Percentiles rank a stretch among this genome's conserved stretches.
Conservation (phyloP, 2,113 vertebrate genomes). For the Trematocara unimaculatum region DNA sequence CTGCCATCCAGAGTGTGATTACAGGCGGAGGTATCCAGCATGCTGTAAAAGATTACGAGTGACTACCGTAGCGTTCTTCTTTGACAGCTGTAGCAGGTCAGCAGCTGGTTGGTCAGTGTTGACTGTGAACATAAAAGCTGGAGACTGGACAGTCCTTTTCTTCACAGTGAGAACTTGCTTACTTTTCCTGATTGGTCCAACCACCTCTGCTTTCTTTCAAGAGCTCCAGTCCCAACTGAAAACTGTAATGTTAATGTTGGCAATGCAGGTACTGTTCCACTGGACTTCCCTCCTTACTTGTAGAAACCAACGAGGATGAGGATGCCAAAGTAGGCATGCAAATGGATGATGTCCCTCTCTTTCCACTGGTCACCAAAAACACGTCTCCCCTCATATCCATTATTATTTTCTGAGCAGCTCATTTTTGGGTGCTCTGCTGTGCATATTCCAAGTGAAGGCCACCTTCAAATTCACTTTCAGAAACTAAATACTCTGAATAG, state of each 20-base stretch:
- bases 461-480: not conserved
- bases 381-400: not conserved
- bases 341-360: not conserved
- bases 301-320: not conserved
- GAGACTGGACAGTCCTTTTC: not conserved
- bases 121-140: not conserved
- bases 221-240: not conserved
- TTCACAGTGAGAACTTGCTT: not conserved
- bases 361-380: not conserved
- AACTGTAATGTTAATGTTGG: not conserved
- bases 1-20: not conserved
- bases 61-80: not conserved
- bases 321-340: not conserved
- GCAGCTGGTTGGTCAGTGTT: not conserved
- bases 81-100: not conserved
- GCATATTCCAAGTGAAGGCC: not conserved
- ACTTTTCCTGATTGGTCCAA: not conserved
- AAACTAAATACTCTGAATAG: not conserved
- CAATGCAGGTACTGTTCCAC: not conserved
- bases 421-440: not conserved
- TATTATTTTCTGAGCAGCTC: not conserved
- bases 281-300: not conserved
- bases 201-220: not conserved
- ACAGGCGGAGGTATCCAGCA: not conserved
- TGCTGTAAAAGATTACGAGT: not conserved